Evolutionary conservation across 2,888 invertebrate genomes (phyloP).

Genomic region (Piscicola geometra): DNA sequence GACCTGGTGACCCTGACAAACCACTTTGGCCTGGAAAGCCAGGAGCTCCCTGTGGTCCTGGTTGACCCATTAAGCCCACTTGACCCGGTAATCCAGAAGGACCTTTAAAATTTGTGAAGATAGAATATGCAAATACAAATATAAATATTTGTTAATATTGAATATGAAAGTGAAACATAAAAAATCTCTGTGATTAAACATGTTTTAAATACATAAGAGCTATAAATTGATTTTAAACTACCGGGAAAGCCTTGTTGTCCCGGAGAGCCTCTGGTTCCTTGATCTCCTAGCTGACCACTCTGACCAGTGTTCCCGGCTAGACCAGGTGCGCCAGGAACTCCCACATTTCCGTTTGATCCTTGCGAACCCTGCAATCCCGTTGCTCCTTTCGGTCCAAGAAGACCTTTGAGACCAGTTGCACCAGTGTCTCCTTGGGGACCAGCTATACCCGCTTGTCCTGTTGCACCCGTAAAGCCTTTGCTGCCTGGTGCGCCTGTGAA

Average conservation of each 20-base stretch:
- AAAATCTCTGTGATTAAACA: too few relatives aligned
- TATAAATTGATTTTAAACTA: background rate
- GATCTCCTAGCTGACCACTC: background rate
- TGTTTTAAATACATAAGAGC: background rate
- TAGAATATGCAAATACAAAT: background rate
- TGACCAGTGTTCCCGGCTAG: conserved; percentile 17
- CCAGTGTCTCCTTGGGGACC: background rate
- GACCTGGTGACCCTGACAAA: background rate
- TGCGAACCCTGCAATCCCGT: conserved; percentile 22
- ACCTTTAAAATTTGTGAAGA: conserved; percentile 30
- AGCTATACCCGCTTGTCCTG: background rate
- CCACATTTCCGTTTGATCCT: conserved; percentile 21
- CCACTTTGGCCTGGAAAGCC: conserved; percentile 35
- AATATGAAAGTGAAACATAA: too few relatives aligned
- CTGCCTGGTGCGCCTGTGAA: background rate
- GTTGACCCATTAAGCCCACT: conserved; percentile 22
- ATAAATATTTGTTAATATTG: too few relatives aligned
- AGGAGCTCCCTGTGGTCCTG: conserved; percentile 27
- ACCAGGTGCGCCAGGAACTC: conserved; percentile 25
- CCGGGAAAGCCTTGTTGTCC: conserved; percentile 28
- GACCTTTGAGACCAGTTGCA: background rate
- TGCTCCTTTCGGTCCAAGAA: background rate
- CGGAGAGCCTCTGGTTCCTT: conserved; percentile 27
- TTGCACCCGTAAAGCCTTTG: background rate
- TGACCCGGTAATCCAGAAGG: conserved; percentile 17